phyloP scores from a whole-genome alignment of 2,888 invertebrate species.

The Heliconius erato region DNA sequence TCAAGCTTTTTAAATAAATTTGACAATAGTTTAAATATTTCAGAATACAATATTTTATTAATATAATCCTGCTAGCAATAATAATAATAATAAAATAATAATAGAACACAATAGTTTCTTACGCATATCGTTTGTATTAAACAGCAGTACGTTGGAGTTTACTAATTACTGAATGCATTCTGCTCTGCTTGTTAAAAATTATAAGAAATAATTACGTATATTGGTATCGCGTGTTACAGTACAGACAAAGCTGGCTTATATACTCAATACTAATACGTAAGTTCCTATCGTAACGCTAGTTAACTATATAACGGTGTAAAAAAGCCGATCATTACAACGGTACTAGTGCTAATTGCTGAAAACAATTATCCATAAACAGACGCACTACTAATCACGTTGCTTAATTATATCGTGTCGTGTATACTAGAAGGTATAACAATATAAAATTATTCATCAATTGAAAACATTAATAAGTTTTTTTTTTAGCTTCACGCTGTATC shows the following conservation, averaged over 20 bases:
- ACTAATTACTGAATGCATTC: slow-evolving; percentile 1
- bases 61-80: background rate
- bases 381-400: slow-evolving; percentile 5
- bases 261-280: slow-evolving; percentile 54
- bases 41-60: no score
- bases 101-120: background rate
- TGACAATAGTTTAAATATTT: no score
- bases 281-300: slow-evolving; percentile 57
- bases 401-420: slow-evolving; percentile 23
- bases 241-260: slow-evolving; percentile 17
- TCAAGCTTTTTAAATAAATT: no score
- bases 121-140: background rate
- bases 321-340: slow-evolving; percentile 41
- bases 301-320: slow-evolving; percentile 53
- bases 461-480: slow-evolving; percentile 11
- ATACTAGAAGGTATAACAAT: slow-evolving; percentile 35
- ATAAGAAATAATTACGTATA: slow-evolving; percentile 30
- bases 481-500: no score
- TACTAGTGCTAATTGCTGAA: slow-evolving; percentile 38
- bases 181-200: slow-evolving; percentile 5
- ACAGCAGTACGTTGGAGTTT: background rate
- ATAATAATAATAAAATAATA: background rate
- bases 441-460: slow-evolving; percentile 7
- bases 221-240: slow-evolving; percentile 20
- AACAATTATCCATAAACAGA: slow-evolving; percentile 32